A percentile compares a stretch with the other conserved stretches of the same genome.
phyloP scores from a whole-genome alignment of 2,113 vertebrate genomes.

The Thinocorus orbignyianus region DNA sequence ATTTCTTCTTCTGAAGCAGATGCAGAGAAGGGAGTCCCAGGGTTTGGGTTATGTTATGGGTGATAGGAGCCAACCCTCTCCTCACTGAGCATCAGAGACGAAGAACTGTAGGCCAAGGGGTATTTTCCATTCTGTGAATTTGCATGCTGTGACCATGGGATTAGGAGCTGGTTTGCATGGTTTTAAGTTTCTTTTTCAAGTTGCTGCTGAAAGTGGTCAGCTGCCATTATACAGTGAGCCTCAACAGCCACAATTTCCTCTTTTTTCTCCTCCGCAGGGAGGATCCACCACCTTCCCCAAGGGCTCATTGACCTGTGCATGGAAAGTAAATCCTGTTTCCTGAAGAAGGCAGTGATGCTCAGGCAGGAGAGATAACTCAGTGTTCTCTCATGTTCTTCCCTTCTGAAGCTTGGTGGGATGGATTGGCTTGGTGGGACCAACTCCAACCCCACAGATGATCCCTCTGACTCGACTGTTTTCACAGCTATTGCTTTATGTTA shows the following conservation, averaged over 20 bases:
- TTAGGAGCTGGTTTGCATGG: accelerated
- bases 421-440: background rate
- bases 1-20: background rate
- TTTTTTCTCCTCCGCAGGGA: background rate
- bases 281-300: background rate
- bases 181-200: background rate
- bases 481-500: background rate
- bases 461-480: background rate
- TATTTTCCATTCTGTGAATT: background rate
- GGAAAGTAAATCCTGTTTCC: background rate
- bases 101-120: background rate
- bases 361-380: background rate
- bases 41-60: background rate
- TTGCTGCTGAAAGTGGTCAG: background rate
- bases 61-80: background rate
- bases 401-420: background rate
- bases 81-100: background rate
- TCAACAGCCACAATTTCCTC: background rate
- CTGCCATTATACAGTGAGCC: background rate
- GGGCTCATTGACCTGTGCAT: accelerated
- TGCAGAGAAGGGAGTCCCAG: background rate
- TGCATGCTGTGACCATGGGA: background rate
- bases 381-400: background rate
- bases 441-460: background rate
- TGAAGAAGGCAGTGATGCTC: background rate